Conservation (phyloP, 2,113 vertebrate genomes). For the Manacus vitellinus region DNA sequence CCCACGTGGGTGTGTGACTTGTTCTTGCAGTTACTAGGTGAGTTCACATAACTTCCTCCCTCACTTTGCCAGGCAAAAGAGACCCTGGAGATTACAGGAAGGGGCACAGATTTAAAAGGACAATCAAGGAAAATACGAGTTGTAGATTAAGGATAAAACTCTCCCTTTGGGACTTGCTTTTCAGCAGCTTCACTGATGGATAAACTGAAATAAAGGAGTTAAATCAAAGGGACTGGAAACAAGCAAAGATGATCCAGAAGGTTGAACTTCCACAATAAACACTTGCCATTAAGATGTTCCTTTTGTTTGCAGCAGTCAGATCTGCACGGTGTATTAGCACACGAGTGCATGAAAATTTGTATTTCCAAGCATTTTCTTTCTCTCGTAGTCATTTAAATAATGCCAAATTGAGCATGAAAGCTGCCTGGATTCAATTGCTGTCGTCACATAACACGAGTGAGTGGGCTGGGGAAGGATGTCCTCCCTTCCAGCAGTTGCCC, state of each 20-base stretch:
- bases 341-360: not conserved
- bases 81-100: not conserved
- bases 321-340: not conserved
- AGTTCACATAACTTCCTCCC: not conserved
- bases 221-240: not conserved
- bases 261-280: not conserved
- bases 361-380: conserved; percentile 31
- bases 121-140: not conserved
- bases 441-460: not conserved
- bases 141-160: not conserved
- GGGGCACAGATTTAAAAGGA: not conserved
- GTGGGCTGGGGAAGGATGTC: not conserved
- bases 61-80: not conserved
- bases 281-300: not conserved
- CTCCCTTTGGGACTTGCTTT: not conserved
- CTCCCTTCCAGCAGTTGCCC: not conserved
- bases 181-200: not conserved
- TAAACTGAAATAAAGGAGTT: not conserved
- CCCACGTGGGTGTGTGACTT: not conserved
- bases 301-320: conserved; percentile 22
- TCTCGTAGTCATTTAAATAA: conserved; percentile 31
- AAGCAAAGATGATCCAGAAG: not conserved
- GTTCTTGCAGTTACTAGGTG: not conserved
- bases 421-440: not conserved
- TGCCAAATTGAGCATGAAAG: conserved; percentile 54